Evolutionary conservation across 1,140 invertebrate genomes (phyloP).

Genomic region (Lasaia peninsularis): DNA sequence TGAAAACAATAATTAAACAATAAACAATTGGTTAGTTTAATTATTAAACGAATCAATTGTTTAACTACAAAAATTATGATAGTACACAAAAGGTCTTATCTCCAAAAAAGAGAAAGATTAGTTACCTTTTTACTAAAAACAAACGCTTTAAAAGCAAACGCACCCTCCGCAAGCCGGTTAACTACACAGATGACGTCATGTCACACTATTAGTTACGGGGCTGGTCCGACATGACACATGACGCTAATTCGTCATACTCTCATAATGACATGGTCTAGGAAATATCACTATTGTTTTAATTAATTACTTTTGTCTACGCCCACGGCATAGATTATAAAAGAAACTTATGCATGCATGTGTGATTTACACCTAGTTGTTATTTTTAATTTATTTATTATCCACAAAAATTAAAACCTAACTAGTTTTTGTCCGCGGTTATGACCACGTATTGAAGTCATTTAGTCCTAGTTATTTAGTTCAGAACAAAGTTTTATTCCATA

Average conservation of each 20-base stretch:
- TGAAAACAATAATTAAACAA: too few relatives aligned
- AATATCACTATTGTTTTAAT: conserved; percentile 40
- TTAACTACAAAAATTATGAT: too few relatives aligned
- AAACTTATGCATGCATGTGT: conserved; percentile 23
- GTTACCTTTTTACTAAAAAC: neutral
- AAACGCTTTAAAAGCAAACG: neutral
- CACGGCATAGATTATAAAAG: conserved; percentile 33
- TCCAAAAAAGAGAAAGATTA: neutral
- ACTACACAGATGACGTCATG: conserved; percentile 21
- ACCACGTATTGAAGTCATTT: too few relatives aligned
- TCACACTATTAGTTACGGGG: conserved; percentile 35
- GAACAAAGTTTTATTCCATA: too few relatives aligned
- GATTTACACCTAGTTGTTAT: too few relatives aligned
- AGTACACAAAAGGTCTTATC: too few relatives aligned
- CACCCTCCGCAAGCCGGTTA: conserved; percentile 12
- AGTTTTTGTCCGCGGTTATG: too few relatives aligned
- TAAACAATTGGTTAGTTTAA: too few relatives aligned
- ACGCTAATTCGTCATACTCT: conserved; percentile 46
- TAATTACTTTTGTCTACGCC: conserved; percentile 39
- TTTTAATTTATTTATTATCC: too few relatives aligned
- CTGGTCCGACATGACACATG: conserved; percentile 46
- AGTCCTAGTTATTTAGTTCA: too few relatives aligned
- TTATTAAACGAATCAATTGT: too few relatives aligned
- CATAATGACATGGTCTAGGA: conserved; percentile 13
- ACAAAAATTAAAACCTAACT: too few relatives aligned